phyloP scores from a whole-genome alignment of 1,140 invertebrate genomes.

The Eriocheir sinensis region DNA sequence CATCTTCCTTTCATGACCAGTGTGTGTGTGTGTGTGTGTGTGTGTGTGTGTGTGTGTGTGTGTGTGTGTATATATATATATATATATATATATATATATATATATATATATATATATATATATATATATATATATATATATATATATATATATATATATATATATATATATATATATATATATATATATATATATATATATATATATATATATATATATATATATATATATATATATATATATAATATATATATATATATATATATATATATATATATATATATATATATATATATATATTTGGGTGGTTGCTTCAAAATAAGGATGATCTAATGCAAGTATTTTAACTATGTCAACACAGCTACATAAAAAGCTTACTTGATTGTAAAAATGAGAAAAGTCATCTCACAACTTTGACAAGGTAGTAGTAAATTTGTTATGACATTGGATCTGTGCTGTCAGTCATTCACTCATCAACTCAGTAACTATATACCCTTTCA shows the following conservation, averaged over 20 bases:
- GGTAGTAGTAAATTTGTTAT: no score
- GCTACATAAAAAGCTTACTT: background rate
- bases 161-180: background rate
- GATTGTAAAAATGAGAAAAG: no score
- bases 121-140: constrained; percentile 36
- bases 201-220: no score
- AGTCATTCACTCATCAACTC: no score
- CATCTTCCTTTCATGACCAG: no score
- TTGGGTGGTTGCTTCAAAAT: background rate
- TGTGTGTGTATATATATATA: background rate
- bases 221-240: no score
- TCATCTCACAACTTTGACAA: no score
- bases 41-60: background rate
- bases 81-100: constrained; percentile 45
- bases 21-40: no score
- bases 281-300: constrained; percentile 7
- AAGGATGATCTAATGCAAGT: background rate
- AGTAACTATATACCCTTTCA: no score
- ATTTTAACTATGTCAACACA: background rate
- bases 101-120: constrained; percentile 33
- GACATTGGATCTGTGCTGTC: no score
- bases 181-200: background rate
- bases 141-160: constrained; percentile 29
- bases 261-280: constrained; percentile 27
- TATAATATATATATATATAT: background rate